Percentiles rank a stretch among this genome's conserved stretches.
Conservation (phyloP, 2,888 invertebrate species). For the Halictus ligatus region DNA sequence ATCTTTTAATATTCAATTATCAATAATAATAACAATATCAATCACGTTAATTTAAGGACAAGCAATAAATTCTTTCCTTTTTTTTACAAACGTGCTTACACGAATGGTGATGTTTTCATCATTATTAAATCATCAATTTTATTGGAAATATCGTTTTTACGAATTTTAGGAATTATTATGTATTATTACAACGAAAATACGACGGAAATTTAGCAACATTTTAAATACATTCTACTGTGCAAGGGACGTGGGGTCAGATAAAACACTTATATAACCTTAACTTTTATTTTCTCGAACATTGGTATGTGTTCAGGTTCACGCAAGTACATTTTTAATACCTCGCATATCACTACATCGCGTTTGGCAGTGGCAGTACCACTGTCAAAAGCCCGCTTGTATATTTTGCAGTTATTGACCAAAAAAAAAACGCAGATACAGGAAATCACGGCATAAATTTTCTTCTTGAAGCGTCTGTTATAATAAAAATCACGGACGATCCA, state of each 20-base stretch:
- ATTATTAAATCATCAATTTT: not conserved
- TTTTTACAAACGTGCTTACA: not conserved
- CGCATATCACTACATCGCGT: too few relatives aligned
- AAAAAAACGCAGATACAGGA: not conserved
- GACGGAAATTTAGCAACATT: not conserved
- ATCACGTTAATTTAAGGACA: too few relatives aligned
- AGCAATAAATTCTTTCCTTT: too few relatives aligned
- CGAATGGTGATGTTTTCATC: not conserved
- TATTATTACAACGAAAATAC: not conserved
- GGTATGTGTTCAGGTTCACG: too few relatives aligned
- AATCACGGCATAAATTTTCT: not conserved
- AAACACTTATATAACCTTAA: too few relatives aligned
- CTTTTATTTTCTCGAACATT: too few relatives aligned
- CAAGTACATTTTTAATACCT: too few relatives aligned
- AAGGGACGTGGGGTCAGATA: too few relatives aligned
- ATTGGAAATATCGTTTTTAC: not conserved
- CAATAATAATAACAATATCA: too few relatives aligned
- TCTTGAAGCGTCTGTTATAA: not conserved
- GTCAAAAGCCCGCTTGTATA: not conserved
- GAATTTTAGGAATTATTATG: too few relatives aligned
- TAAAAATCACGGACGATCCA: not conserved
- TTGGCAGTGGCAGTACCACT: too few relatives aligned
- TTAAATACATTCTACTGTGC: too few relatives aligned
- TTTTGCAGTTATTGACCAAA: not conserved
- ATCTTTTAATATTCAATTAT: not conserved